Evolutionary conservation across 2,888 invertebrate genomes (phyloP).

Genomic region (Cepaea hortensis): DNA sequence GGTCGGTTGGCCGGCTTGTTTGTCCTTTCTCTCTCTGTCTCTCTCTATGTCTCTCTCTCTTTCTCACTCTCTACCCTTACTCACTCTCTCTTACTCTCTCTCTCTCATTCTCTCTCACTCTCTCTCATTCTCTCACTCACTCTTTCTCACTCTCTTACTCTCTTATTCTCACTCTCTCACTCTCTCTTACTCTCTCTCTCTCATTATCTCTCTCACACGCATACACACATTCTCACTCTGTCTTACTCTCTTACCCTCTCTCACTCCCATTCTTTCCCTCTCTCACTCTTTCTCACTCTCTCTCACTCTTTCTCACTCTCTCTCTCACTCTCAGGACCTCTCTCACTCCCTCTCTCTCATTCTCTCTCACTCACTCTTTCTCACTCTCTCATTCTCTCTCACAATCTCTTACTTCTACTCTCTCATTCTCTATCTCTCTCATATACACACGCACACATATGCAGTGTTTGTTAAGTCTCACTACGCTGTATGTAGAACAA

Average conservation of each 20-base stretch:
- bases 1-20: neutral
- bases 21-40: neutral
- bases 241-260: neutral
- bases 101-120: neutral
- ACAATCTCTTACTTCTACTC: no score
- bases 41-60: neutral
- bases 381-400: neutral
- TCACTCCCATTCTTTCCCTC: no score
- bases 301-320: no score
- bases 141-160: neutral
- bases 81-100: no score
- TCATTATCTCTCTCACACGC: no score
- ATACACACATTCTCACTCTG: neutral
- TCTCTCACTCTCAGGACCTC: neutral
- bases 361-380: neutral
- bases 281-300: neutral
- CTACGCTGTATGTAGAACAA: no score
- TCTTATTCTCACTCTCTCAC: neutral
- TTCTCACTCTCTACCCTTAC: neutral
- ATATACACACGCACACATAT: no score
- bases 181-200: no score
- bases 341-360: neutral
- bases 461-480: no score
- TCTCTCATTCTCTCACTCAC: neutral
- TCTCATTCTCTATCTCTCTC: neutral